Base-by-base conservation (phyloP, 2,797 vertebrate species). In the Microctenopoma stevenorrisi region DNA sequence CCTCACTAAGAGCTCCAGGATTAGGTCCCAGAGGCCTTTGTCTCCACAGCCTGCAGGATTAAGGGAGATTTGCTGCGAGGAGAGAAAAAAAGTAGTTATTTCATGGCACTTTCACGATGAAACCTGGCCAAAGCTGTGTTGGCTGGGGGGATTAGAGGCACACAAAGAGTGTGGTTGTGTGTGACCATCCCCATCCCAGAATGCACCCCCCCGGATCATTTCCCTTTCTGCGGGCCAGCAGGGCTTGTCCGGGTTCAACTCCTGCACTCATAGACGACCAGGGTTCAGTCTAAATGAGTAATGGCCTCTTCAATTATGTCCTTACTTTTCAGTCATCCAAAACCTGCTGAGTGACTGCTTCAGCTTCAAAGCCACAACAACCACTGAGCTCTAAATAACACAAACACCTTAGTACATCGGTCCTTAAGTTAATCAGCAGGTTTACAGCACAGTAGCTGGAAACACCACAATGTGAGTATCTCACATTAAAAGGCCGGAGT, bases 41-140 rank as follows among this genome's bases (percentile, higher is more conserved):
- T 95, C 93, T 94, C 87, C 84, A 54, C 90, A 87, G 93, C 87
- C 86, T 62, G 81, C 84, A 84, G 93, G 94, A 95, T 96, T 95
- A 95, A 87, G 89, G 91, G 89, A 95, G 94, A 95, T 95, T 95
- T 95, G 92, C 92, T 91, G 91, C 68, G 86, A 92, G 91, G 72
- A 86, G 91, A 89, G 92, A 94, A 94, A 93, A 94, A 93, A 94
- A 94, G 89, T 92, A 94, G 91, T 94, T 94, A 94, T 95, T 95
- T 94, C 92, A 94, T 94, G 92, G 93, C 93, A 94, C 94, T 95
- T 95, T 95, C 93, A 93, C 93, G 91, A 94, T 94, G 94, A 94
- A 94, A 94, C 93, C 94, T 94, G 94, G 93, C 93, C 92, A 94
- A 94, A 93, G 94, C 93, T 94, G 93, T 94, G 94, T 94, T 94